Percentiles rank a stretch among this genome's conserved stretches.
phyloP scores from a whole-genome alignment of 1,140 invertebrate species.

The Neodiprion fabricii region DNA sequence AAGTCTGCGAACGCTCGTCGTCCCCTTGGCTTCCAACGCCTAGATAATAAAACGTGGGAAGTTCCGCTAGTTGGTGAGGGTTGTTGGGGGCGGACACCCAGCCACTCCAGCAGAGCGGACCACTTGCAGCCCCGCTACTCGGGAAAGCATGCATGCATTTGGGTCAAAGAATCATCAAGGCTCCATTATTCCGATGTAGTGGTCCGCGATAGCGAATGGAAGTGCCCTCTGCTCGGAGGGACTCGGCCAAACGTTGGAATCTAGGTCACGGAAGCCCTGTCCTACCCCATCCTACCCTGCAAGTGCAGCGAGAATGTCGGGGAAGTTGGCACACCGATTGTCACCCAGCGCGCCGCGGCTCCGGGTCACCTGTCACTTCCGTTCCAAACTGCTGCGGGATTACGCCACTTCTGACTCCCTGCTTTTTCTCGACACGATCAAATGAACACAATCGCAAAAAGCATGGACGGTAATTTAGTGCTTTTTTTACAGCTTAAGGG shows the following conservation, averaged over 20 bases:
- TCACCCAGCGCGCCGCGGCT: background rate
- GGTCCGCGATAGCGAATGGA: background rate
- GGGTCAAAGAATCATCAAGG: slow-evolving; percentile 2
- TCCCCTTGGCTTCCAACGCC: too few relatives aligned
- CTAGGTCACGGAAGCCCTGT: background rate
- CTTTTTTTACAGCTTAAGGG: too few relatives aligned
- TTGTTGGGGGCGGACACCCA: too few relatives aligned
- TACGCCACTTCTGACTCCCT: background rate
- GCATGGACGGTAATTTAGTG: too few relatives aligned
- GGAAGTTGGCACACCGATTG: slow-evolving; percentile 2
- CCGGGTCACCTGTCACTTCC: background rate
- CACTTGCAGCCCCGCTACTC: background rate
- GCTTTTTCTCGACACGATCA: too few relatives aligned
- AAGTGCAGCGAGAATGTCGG: background rate
- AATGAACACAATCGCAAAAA: too few relatives aligned
- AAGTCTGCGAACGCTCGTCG: too few relatives aligned
- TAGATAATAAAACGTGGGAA: background rate
- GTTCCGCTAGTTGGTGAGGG: background rate
- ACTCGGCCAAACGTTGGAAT: background rate
- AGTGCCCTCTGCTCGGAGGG: background rate
- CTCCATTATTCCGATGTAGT: slow-evolving; percentile 2
- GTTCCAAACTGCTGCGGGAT: background rate
- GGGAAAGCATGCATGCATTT: background rate
- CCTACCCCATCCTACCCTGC: background rate
- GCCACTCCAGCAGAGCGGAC: background rate